Percentiles rank a stretch among this genome's conserved stretches.
Conservation (phyloP, 2,888 invertebrate species). For the Ornithoptera priamus region DNA sequence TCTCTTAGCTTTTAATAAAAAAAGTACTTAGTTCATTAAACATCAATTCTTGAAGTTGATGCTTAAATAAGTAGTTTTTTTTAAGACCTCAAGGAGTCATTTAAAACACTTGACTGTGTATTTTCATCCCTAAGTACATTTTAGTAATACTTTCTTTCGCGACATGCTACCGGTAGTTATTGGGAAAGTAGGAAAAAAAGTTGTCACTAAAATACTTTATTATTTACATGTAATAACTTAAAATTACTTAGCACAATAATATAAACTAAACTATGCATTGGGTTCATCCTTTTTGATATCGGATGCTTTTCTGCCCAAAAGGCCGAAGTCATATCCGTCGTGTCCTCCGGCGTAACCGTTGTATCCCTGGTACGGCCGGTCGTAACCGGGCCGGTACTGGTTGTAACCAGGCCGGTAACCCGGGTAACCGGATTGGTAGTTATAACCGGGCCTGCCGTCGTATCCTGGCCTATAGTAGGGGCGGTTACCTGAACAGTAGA, state of each 20-base stretch:
- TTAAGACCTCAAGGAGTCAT: too few relatives aligned
- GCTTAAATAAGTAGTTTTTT: too few relatives aligned
- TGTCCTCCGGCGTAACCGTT: conserved; percentile 60
- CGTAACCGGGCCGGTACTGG: conserved; percentile 43
- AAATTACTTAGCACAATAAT: background rate
- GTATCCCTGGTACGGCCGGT: conserved; percentile 43
- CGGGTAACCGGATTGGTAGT: conserved; percentile 42
- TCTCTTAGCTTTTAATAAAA: too few relatives aligned
- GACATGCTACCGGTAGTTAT: too few relatives aligned
- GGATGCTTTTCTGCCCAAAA: conserved; percentile 55
- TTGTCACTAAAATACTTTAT: background rate
- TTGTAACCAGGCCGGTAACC: conserved; percentile 42
- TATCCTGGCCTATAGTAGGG: conserved; percentile 51
- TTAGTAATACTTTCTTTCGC: too few relatives aligned
- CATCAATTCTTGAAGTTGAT: too few relatives aligned
- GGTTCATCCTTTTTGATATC: conserved; percentile 53
- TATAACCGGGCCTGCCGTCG: conserved; percentile 36
- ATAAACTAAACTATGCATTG: conserved; percentile 35
- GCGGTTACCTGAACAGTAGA: conserved; percentile 47
- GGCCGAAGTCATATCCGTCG: conserved; percentile 58
- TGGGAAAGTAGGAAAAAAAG: background rate
- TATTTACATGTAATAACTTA: conserved; percentile 5
- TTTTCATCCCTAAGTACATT: too few relatives aligned
- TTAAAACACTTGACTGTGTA: too few relatives aligned
- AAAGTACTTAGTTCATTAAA: too few relatives aligned